Conservation (phyloP, 2,797 vertebrate genomes). For the Pachyuromys duprasi region DNA sequence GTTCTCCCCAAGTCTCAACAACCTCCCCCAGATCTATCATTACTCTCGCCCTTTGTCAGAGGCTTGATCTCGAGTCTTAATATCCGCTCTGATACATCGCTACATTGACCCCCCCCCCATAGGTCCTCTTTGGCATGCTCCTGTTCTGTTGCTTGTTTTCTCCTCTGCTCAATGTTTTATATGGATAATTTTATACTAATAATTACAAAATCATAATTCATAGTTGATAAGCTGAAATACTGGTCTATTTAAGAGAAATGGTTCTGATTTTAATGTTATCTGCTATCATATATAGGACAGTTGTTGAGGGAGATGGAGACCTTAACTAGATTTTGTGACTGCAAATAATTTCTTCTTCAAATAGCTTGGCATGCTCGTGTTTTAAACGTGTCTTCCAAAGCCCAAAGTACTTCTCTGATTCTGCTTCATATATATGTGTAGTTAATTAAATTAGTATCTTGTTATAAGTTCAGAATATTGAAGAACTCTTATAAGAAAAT, state of each 20-base stretch:
- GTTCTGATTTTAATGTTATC: constrained; percentile 27
- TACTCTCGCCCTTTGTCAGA: no score
- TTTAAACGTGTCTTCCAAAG: constrained; percentile 25
- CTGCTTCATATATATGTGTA: constrained; percentile 1
- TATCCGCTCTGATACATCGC: no score
- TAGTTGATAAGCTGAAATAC: background rate
- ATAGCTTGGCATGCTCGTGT: background rate
- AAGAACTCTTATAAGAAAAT: background rate
- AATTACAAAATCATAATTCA: background rate
- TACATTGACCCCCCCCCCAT: no score
- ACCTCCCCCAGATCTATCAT: no score
- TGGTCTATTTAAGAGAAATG: background rate
- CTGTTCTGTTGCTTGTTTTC: no score
- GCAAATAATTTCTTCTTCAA: constrained; percentile 27
- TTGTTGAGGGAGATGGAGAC: constrained; percentile 1
- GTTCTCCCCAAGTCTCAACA: no score
- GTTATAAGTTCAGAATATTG: constrained; percentile 32
- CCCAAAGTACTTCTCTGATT: background rate
- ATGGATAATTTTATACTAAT: constrained; percentile 6
- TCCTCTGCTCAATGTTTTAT: no score
- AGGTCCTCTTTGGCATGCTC: no score
- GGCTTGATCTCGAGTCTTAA: no score
- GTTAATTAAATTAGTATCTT: constrained; percentile 25
- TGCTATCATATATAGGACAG: background rate
- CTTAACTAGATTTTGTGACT: background rate